Evolutionary conservation across 2,888 invertebrate species (phyloP).

Genomic region (Cataglyphis altisquamis): DNA sequence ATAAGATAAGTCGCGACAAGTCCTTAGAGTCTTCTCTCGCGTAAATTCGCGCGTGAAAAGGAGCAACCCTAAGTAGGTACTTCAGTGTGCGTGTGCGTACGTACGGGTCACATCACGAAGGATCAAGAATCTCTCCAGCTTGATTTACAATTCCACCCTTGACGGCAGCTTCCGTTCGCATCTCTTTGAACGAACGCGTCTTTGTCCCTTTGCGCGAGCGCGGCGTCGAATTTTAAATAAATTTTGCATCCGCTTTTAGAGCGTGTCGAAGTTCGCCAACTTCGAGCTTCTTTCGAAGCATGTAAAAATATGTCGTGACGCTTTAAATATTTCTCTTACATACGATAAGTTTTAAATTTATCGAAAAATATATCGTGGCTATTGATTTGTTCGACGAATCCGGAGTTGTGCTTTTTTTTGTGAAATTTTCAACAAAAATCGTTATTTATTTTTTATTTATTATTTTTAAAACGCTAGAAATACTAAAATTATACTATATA

Average conservation of each 20-base stretch:
- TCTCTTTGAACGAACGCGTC: slow-evolving; percentile 48
- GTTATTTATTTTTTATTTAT: neutral
- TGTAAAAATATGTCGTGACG: slow-evolving; percentile 24
- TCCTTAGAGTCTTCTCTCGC: slow-evolving; percentile 3
- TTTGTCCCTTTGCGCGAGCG: slow-evolving; percentile 17
- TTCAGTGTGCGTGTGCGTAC: slow-evolving; percentile 48
- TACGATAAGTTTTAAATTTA: neutral
- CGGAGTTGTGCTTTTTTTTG: neutral
- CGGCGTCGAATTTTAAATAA: slow-evolving; percentile 60
- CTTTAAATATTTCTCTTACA: neutral
- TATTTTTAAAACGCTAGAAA: neutral
- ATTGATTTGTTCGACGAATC: neutral
- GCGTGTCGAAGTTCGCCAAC: neutral
- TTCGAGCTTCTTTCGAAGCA: slow-evolving; percentile 4
- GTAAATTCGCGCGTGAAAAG: slow-evolving; percentile 2
- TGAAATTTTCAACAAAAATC: neutral
- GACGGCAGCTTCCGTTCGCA: slow-evolving; percentile 31
- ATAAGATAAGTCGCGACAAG: slow-evolving; percentile 71
- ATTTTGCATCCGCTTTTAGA: slow-evolving; percentile 36
- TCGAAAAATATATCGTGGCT: neutral
- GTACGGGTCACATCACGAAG: slow-evolving; percentile 34
- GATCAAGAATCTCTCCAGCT: slow-evolving; percentile 59
- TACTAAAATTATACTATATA: too few relatives aligned
- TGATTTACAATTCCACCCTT: slow-evolving; percentile 69
- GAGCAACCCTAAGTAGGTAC: slow-evolving; percentile 37